Evolutionary conservation across 2,113 vertebrate species (phyloP).

Genomic region (Actenoides lindsayi): DNA sequence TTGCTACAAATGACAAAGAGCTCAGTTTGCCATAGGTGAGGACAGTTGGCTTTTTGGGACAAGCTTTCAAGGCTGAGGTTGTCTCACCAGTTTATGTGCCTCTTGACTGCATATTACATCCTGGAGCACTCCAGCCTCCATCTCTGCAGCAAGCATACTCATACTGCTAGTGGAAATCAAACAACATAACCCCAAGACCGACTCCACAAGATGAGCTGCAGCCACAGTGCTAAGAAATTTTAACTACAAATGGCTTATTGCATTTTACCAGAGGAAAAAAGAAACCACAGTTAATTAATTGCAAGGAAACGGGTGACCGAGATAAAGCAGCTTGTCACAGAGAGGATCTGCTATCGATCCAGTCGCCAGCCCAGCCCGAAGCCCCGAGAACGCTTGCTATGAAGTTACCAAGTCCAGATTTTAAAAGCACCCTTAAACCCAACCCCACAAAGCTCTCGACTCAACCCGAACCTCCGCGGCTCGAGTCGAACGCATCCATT

Average conservation of each 20-base stretch:
- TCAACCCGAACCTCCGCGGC: neutral
- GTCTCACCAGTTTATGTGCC: neutral
- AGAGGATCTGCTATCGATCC: neutral
- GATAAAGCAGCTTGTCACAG: neutral
- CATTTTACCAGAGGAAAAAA: neutral
- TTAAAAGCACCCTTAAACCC: neutral
- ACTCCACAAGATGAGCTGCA: neutral
- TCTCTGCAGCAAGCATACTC: neutral
- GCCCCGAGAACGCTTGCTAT: neutral
- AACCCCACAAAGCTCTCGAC: neutral
- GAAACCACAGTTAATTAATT: no score
- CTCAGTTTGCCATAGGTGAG: neutral
- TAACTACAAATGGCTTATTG: neutral
- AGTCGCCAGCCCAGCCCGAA: neutral
- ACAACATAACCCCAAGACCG: neutral
- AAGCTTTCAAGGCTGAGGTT: neutral
- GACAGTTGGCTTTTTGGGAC: neutral
- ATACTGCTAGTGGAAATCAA: neutral
- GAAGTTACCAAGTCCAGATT: neutral
- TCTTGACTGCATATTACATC: neutral
- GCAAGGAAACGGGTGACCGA: accelerated
- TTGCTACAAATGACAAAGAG: neutral
- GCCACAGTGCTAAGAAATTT: neutral
- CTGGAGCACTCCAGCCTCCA: neutral
- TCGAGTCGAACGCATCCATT: accelerated